Base-by-base conservation (phyloP, 2,888 invertebrate genomes). In the Sinelater perroti region DNA sequence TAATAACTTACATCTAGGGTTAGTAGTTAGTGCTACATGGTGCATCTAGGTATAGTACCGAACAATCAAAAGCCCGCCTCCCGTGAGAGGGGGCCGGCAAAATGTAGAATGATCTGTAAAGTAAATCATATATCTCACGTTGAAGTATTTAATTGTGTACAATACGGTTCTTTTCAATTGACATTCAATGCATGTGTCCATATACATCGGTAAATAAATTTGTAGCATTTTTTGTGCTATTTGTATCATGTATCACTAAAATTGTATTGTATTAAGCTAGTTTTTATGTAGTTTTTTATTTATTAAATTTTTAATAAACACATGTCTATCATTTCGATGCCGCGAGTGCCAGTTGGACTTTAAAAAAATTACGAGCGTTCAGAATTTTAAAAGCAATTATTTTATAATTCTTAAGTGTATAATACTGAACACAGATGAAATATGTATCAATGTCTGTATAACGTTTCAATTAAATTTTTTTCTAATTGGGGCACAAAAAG, bases 221-320 rank as follows among this genome's bases (percentile, higher is more conserved):
- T 24, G 10, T 40, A 20, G 40, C 40, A 40, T 40, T 2, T 21
- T 20, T 6, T 44, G 28, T 42, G 30, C 38, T 57, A 47, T 35
- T 11, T 55, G 51, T 45, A 59, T 55, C 59, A 36, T 59, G 55
- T 55, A 50, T 44, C 51, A 55, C 59, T 59, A 50, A 50, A 55
- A 44, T n/a, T 49, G 38, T 56, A 54, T 21, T 63, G 62, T 63
- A 63, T 58, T 60, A 60, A 59, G 59, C 53, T 60, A 60, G 60
- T 63, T 62, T 64, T 58, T 63, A 64, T 66, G 66, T 66, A 66
- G 61, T 64, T 66, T 65, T 66, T 66, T 66, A 66, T 66, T 66
- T 66, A 66, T 66, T 63, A 66, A 66, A 64, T 66, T 66, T 64
- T 64, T 63, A 66, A 63, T 64, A 64, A 63, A 63, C 24, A 8